phyloP scores from a whole-genome alignment of 1,140 invertebrate species.

The Anoplolepis gracilipes region DNA sequence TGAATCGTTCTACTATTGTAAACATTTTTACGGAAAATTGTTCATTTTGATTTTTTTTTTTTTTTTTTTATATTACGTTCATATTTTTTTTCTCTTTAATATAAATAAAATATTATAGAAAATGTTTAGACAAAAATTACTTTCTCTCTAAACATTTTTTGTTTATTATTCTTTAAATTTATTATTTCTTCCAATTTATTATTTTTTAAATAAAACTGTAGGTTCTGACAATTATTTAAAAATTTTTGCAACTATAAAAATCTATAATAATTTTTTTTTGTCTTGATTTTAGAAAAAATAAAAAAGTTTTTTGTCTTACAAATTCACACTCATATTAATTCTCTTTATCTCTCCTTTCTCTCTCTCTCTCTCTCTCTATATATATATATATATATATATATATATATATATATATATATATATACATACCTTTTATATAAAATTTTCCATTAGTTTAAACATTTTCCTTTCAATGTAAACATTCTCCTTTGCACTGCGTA shows the following conservation, averaged over 20 bases:
- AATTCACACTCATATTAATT: background rate
- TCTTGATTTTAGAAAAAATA: background rate
- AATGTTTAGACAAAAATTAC: background rate
- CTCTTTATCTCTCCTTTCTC: too few species aligned
- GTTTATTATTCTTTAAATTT: background rate
- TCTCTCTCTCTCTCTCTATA: background rate
- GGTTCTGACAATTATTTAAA: background rate
- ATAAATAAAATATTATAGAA: background rate
- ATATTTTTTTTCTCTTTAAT: background rate
- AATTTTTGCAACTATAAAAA: background rate
- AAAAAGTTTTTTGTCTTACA: background rate
- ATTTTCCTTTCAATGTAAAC: background rate
- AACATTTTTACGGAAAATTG: constrained; percentile 25
- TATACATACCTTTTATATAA: background rate
- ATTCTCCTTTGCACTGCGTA: constrained; percentile 12
- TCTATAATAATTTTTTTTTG: background rate
- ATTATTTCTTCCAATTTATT: too few species aligned
- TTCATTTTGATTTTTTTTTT: background rate
- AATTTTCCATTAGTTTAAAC: background rate
- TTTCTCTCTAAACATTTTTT: too few species aligned
- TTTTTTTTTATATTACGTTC: too few species aligned
- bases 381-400: too few species aligned
- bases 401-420: too few species aligned
- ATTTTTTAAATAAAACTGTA: background rate
- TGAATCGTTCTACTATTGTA: constrained; percentile 44